Conservation (phyloP, 1,140 invertebrate genomes). For the Drosophila azteca region DNA sequence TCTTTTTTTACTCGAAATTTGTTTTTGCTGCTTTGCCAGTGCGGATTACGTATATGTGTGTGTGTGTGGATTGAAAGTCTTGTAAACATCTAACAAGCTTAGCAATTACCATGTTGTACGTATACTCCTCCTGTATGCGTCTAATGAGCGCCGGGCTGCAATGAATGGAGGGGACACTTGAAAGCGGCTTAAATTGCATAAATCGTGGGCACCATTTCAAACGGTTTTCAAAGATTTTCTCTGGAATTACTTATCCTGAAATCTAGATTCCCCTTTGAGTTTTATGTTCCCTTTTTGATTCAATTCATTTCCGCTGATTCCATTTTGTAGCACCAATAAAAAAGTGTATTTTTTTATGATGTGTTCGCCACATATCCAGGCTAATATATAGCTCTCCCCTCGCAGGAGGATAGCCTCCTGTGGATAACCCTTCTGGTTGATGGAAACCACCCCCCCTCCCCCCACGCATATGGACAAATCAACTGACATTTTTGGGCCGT, state of each 20-base stretch:
- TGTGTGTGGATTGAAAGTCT: slow-evolving; percentile 51
- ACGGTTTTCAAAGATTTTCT: no score
- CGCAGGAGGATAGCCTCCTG: no score
- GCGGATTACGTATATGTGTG: background rate
- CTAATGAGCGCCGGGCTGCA: slow-evolving; percentile 30
- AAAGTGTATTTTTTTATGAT: slow-evolving; percentile 22
- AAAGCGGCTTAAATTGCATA: background rate
- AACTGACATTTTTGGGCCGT: slow-evolving; percentile 47
- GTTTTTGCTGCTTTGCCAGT: slow-evolving; percentile 1
- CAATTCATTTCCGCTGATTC: slow-evolving; percentile 34
- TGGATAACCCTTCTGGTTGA: background rate
- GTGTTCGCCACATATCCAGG: slow-evolving; percentile 3
- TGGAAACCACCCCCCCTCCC: background rate
- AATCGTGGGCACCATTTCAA: background rate
- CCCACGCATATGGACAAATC: slow-evolving; percentile 51
- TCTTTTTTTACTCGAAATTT: slow-evolving; percentile 11
- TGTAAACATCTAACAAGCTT: slow-evolving; percentile 72
- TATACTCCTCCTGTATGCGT: background rate
- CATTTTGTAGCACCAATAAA: slow-evolving; percentile 30
- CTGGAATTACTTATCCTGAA: background rate
- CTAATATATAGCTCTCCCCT: slow-evolving; percentile 21
- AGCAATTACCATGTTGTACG: slow-evolving; percentile 62
- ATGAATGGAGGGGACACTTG: slow-evolving; percentile 11
- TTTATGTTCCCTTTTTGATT: slow-evolving; percentile 13
- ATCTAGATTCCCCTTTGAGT: background rate